phyloP scores from a whole-genome alignment of 2,888 invertebrate genomes.

The Lasioglossum zephyrum region DNA sequence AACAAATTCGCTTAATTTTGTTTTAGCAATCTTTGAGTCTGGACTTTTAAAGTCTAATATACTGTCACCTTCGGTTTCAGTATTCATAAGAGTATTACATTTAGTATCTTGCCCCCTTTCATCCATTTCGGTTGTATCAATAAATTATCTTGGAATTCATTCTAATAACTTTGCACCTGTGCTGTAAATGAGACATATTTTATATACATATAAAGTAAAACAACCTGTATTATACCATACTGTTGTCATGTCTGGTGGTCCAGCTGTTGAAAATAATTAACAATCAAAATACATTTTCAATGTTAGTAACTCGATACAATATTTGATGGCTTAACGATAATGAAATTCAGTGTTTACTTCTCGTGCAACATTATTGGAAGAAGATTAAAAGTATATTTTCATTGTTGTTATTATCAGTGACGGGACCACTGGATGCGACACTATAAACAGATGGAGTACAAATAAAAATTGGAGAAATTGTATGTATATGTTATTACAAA shows the following conservation, averaged over 20 bases:
- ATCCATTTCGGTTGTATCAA: constrained; percentile 31
- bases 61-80: constrained; percentile 71
- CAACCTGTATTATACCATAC: neutral
- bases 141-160: neutral
- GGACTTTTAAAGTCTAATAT: constrained; percentile 80
- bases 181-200: neutral
- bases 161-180: neutral
- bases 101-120: neutral
- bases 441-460: neutral
- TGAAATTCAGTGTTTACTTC: too few species aligned
- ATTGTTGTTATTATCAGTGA: too few species aligned
- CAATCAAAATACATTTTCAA: too few species aligned
- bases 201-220: constrained; percentile 15
- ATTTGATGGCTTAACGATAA: too few species aligned
- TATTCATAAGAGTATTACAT: neutral
- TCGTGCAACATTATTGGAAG: too few species aligned
- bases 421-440: too few species aligned
- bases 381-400: too few species aligned
- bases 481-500: neutral
- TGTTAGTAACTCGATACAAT: too few species aligned
- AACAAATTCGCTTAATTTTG: constrained; percentile 48
- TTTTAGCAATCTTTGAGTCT: constrained; percentile 47
- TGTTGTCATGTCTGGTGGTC: too few species aligned
- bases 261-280: too few species aligned
- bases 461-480: neutral